A percentile compares a stretch with the other conserved stretches of the same genome.
Evolutionary conservation across 1,140 invertebrate genomes (phyloP).

Genomic region (Pentalonia nigronervosa): DNA sequence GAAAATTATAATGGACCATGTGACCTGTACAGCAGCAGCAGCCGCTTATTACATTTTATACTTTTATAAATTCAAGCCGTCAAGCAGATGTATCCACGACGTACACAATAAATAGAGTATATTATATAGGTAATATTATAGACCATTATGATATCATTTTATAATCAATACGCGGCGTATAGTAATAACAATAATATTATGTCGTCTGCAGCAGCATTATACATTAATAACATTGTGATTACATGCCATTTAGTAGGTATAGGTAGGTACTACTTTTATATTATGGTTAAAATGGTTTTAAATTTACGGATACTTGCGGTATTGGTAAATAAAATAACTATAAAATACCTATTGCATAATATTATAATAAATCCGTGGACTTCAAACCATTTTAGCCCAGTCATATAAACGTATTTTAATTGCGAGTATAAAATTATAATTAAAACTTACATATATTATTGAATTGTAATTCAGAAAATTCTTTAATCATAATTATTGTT

Average conservation of each 20-base stretch:
- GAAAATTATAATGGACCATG: background rate
- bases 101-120: background rate
- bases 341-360: background rate
- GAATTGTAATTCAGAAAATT: too few species aligned
- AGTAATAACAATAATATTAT: background rate
- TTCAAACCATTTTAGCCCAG: background rate
- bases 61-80: background rate
- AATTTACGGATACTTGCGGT: background rate
- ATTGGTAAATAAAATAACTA: background rate
- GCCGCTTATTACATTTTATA: constrained; percentile 9
- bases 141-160: background rate
- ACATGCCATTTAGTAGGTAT: background rate
- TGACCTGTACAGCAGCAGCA: background rate
- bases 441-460: too few species aligned
- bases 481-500: too few species aligned
- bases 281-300: background rate
- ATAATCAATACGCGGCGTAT: background rate
- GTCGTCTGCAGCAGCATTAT: background rate
- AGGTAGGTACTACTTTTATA: background rate
- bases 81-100: background rate
- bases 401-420: background rate
- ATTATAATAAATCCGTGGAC: background rate
- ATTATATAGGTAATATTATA: background rate
- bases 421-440: background rate
- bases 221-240: background rate